Evolutionary conservation across 2,888 invertebrate genomes (phyloP), one percentile per base, ranked within the genome.

Genomic region (Eupsilia transversa): DNA sequence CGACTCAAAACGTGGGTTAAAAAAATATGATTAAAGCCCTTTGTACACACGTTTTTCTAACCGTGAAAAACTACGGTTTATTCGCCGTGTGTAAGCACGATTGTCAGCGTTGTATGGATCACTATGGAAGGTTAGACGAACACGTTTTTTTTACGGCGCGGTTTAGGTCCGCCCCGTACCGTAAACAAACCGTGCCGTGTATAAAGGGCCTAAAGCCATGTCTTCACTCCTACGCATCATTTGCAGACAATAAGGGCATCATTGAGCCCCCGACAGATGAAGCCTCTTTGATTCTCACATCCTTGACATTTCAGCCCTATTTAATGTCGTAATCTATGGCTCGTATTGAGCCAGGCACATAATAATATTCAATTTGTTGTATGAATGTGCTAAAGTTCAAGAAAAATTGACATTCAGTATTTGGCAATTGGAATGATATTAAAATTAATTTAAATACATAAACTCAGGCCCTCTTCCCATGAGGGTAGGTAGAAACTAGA

Each of bases 261-360:
- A 79, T 79, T 54, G 59, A 72, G 33, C 33, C 9, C 14, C 23
- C 54, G 59, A 46, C 43, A 65, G 12, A 33, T 54, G 27, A 65
- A 60, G 14, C 46, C 54, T 60, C 17, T 60, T 54, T 46, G 54
- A 72, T 60, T 54, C 33, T 49, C 41, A 65, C 20, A 49, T 43
- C 59, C 23, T 79, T 79, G 79, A 27, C 56, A 79, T 73, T 77
- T 77, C 14, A 41, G 14, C 2, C 7, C 14, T 35, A 27, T 30
- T 46, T 14, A 46, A 35, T 52, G 3, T 57, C 46, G 35, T 75
- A 52, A 63, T n/a, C 10, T 52, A 57, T 33, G 27, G 17, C 14
- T 33, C 17, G 9, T 38, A 54, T 35, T 54, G n/a, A 46, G 30
- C 1, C 20, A 30, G 7, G 7, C 23, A 35, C 12, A 35, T 68